These are phyloP conservation scores for Auanema freiburgensis DNA, from an alignment of 2,888 invertebrate species.

Conservation along the genomic window DNA sequence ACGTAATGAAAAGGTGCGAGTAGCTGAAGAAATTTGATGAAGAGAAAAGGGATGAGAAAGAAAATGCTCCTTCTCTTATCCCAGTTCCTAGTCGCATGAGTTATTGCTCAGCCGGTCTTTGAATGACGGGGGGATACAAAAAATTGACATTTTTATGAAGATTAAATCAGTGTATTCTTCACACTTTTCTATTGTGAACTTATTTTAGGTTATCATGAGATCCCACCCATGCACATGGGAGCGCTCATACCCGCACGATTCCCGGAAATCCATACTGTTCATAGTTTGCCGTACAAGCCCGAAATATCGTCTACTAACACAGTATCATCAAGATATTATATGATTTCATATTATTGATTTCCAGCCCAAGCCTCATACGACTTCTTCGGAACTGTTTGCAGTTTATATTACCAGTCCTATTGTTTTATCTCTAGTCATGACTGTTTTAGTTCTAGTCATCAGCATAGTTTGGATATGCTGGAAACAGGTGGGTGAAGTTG, in stretches of 20 bases:
- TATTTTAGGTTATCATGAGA: constrained; percentile 53
- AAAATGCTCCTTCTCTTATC: not conserved
- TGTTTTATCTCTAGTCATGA: constrained; percentile 11
- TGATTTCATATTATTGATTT: not conserved
- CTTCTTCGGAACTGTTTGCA: not conserved
- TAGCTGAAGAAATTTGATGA: constrained; percentile 4
- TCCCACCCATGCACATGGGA: constrained; percentile 32
- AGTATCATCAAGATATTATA: not conserved
- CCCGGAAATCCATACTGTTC: constrained; percentile 15
- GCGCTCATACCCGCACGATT: constrained; percentile 31
- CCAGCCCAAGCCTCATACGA: too few species aligned
- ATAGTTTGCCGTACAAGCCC: constrained; percentile 10
- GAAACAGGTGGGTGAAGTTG: constrained; percentile 31
- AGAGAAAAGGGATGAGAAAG: constrained; percentile 7
- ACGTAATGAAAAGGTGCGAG: constrained; percentile 6
- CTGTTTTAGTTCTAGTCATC: constrained; percentile 33
- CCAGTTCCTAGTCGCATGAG: too few species aligned
- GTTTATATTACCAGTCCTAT: not conserved
- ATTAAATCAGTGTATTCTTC: not conserved
- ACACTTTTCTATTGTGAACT: too few species aligned
- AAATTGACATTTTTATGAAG: constrained; percentile 6
- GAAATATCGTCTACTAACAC: not conserved
- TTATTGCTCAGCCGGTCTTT: too few species aligned
- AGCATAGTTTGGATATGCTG: constrained; percentile 52
- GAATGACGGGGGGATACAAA: not conserved